Base-by-base conservation (phyloP, 1,140 invertebrate genomes). In the Trinorchestia longiramus region DNA sequence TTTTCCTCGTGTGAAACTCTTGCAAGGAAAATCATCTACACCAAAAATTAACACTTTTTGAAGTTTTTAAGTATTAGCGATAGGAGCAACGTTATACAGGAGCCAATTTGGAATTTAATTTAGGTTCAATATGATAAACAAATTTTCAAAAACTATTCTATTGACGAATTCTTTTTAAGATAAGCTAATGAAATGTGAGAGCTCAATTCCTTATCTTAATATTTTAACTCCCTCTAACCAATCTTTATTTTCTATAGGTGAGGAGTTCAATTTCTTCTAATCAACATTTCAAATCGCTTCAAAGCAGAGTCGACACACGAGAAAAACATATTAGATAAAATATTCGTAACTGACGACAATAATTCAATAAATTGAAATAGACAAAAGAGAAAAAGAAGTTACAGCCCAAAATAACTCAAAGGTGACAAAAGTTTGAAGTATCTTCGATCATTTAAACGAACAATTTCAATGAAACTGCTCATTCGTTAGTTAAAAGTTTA, bases 321-420 rank as follows among this genome's bases (percentile, higher is more conserved):
- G 43, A 36, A 90, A 90, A 43, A 90, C 43, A 1, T 90, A 4
- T 11, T 90, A 41, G 88, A 43, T 42, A 41, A 90, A 90, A 90
- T 90, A 15, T 43, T 41, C 88, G 43, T 42, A 90, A 90, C 88
- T 43, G 88, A 90, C 88, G 88, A 90, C 41, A 42, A 36, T 77
- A 77, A 90, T 90, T 90, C 88, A 90, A 90, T 90, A 28, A 28
- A 90, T 90, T 90, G 88, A 90, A 90, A 42, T 90, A 41, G 88
- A 90, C 88, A 90, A 90, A 90, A 28, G 57, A 95, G 28, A 91
- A 57, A 91, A 57, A 91, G 43, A 87, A 96, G 95, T 96, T 95
- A 43, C 45, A 77, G 96, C 95, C 88, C 95, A 53, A 92, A 94
- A 95, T 95, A 90, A 90, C 88, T 90, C 88, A 42, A 90, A 41